Conservation (phyloP, 2,113 vertebrate genomes). For the Macquaria ambigua region DNA sequence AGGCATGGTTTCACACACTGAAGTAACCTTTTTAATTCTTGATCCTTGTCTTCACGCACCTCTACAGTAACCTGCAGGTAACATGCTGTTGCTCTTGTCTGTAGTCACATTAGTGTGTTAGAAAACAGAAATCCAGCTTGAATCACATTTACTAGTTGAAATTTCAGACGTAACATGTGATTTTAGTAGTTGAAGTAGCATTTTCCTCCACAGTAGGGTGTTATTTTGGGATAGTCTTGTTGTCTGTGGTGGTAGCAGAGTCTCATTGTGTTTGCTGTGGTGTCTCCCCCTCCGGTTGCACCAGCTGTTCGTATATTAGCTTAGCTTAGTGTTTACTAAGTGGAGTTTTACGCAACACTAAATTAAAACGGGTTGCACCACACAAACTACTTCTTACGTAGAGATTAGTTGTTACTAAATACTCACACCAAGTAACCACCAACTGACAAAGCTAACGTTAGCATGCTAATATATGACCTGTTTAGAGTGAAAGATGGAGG, state of each 20-base stretch:
- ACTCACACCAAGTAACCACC: no score
- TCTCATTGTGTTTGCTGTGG: neutral
- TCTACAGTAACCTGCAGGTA: slow-evolving; percentile 69
- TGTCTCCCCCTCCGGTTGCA: no score
- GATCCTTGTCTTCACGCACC: slow-evolving; percentile 38
- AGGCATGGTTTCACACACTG: neutral
- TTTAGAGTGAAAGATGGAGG: no score
- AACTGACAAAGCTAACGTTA: no score
- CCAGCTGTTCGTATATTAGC: no score
- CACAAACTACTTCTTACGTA: no score
- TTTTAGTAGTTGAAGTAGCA: neutral
- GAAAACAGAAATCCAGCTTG: neutral
- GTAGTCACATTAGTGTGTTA: neutral
- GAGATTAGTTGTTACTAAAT: no score
- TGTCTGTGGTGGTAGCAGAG: neutral
- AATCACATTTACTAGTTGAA: neutral
- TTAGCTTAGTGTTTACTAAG: no score
- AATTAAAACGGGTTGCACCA: no score
- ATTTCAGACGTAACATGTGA: neutral
- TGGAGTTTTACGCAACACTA: no score
- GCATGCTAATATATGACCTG: no score
- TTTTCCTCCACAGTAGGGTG: neutral
- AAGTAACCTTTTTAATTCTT: neutral
- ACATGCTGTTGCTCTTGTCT: slow-evolving; percentile 6
- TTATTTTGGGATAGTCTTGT: neutral